These are phyloP conservation scores for Psittacus erithacus DNA, from an alignment of 2,113 vertebrate species.

Conservation along the genomic window DNA sequence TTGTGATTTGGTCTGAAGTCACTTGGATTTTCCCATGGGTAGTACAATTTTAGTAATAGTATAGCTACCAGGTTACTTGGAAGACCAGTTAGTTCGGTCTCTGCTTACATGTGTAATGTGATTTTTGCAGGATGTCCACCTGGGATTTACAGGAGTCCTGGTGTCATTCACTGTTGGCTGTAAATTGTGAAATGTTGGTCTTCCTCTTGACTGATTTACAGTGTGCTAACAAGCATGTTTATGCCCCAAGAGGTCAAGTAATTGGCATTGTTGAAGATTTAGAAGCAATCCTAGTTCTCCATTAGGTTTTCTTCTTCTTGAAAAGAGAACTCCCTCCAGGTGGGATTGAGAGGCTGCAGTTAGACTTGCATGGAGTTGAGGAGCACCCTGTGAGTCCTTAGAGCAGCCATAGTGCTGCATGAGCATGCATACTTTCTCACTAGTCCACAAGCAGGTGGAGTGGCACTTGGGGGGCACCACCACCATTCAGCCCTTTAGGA, in stretches of 20 bases:
- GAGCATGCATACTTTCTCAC: accelerated
- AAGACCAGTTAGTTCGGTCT: neutral
- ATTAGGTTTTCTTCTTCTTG: neutral
- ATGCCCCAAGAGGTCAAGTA: neutral
- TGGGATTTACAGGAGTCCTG: neutral
- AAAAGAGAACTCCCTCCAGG: neutral
- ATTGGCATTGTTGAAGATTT: neutral
- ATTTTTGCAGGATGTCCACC: neutral
- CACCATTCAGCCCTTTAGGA: neutral
- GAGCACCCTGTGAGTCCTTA: neutral
- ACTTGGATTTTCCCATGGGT: neutral
- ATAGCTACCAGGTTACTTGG: neutral
- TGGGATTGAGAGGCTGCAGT: neutral
- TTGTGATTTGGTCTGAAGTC: neutral
- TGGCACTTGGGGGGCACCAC: accelerated
- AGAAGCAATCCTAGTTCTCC: neutral
- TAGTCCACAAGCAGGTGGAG: accelerated
- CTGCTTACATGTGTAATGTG: neutral
- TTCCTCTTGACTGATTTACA: neutral
- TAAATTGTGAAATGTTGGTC: neutral
- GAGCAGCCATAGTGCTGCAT: accelerated
- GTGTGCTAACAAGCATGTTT: neutral
- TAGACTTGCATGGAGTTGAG: accelerated
- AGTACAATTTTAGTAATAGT: neutral
- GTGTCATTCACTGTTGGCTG: neutral